These are phyloP conservation scores for Psilopsiagon aymara DNA, from an alignment of 2,113 vertebrate species.

Conservation along the genomic window DNA sequence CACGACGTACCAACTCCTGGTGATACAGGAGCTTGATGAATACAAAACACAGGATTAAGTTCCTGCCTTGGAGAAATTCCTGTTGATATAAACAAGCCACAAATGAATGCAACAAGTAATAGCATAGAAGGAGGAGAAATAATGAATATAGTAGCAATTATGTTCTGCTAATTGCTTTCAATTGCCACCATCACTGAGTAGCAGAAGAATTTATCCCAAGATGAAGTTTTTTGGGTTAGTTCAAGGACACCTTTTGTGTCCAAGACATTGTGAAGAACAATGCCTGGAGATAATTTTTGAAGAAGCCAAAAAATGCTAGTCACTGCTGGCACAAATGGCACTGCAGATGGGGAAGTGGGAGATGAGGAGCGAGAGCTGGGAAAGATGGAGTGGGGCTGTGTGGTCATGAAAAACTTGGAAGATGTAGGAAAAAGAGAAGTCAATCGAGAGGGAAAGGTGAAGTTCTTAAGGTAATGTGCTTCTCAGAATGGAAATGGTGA, in stretches of 20 bases:
- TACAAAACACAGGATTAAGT: neutral
- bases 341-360: slow-evolving; percentile 51
- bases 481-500: neutral
- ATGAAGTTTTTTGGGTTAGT: neutral
- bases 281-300: neutral
- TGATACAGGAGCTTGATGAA: neutral
- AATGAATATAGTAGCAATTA: neutral
- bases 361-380: neutral
- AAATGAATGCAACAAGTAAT: neutral
- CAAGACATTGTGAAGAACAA: slow-evolving; percentile 14
- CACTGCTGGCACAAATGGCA: slow-evolving; percentile 24
- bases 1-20: neutral
- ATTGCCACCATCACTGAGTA: neutral
- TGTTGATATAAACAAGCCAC: neutral
- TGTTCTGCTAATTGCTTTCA: neutral
- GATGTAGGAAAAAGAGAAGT: neutral
- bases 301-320: slow-evolving; percentile 29
- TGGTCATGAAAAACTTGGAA: neutral
- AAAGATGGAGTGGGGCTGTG: neutral
- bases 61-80: neutral
- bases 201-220: neutral
- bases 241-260: neutral
- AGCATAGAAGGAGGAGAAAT: neutral
- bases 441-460: neutral
- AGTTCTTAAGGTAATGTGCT: neutral